phyloP scores from a whole-genome alignment of 2,113 vertebrate species.

The Puntigrus tetrazona region DNA sequence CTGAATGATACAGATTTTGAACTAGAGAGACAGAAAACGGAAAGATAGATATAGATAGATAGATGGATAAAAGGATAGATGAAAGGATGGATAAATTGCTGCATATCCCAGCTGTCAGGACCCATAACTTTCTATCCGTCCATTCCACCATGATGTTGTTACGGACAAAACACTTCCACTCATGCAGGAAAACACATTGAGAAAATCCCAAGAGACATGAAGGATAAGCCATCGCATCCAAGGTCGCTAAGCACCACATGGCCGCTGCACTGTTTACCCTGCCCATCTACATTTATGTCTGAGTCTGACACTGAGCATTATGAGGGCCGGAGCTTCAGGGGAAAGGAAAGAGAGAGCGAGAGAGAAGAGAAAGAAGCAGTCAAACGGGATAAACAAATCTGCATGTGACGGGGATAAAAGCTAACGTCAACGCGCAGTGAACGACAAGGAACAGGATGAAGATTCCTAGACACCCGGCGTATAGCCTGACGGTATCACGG shows the following conservation, averaged over 20 bases:
- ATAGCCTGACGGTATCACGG: neutral
- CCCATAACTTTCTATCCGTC: neutral
- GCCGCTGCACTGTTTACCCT: conserved; percentile 13
- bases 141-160: conserved; percentile 11
- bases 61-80: neutral
- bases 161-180: conserved; percentile 24
- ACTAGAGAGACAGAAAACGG: neutral
- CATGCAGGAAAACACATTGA: conserved; percentile 27
- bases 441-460: neutral
- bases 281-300: conserved; percentile 22
- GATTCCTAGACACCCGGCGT: conserved; percentile 1
- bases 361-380: conserved; percentile 7
- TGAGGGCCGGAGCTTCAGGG: neutral
- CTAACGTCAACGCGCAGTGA: neutral
- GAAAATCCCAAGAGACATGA: conserved; percentile 19
- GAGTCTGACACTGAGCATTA: conserved; percentile 14
- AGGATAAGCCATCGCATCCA: conserved; percentile 13
- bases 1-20: neutral
- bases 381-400: neutral
- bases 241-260: conserved; percentile 6
- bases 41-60: neutral
- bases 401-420: neutral
- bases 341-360: neutral
- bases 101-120: conserved; percentile 23
- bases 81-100: neutral